A percentile compares a stretch with the other conserved stretches of the same genome.
phyloP scores from a whole-genome alignment of 2,888 invertebrate genomes.

The Drosophila pseudotalamancana region DNA sequence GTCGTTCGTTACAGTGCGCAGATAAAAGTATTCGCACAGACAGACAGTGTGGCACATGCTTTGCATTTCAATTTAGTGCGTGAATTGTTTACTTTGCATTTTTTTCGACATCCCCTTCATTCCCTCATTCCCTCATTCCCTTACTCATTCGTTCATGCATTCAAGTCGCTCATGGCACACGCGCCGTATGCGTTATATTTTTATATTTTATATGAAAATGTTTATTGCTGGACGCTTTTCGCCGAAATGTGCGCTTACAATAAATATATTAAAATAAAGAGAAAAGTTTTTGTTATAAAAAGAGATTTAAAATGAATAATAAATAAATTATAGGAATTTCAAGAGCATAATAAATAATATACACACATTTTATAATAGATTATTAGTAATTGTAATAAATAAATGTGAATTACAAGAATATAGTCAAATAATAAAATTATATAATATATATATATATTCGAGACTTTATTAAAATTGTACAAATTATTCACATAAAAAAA shows the following conservation, averaged over 20 bases:
- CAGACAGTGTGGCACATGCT: conserved; percentile 46
- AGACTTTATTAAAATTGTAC: no score
- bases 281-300: not conserved
- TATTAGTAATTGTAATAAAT: no score
- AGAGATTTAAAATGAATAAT: not conserved
- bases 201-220: conserved; percentile 2
- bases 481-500: no score
- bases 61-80: conserved; percentile 71
- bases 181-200: conserved; percentile 28
- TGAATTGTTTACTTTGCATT: conserved; percentile 45
- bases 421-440: no score
- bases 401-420: no score
- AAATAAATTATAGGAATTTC: not conserved
- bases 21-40: conserved; percentile 42
- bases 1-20: conserved; percentile 21
- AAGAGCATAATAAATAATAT: no score
- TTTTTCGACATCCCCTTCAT: conserved; percentile 15
- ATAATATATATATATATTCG: no score
- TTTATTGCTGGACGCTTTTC: conserved; percentile 18
- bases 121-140: no score
- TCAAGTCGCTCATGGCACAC: conserved; percentile 7
- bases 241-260: not conserved
- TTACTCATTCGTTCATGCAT: no score
- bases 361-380: no score
- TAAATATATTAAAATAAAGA: not conserved